A percentile compares a stretch with the other conserved stretches of the same genome.
phyloP scores from a whole-genome alignment of 2,888 invertebrate genomes.

The Sympetrum striolatum region DNA sequence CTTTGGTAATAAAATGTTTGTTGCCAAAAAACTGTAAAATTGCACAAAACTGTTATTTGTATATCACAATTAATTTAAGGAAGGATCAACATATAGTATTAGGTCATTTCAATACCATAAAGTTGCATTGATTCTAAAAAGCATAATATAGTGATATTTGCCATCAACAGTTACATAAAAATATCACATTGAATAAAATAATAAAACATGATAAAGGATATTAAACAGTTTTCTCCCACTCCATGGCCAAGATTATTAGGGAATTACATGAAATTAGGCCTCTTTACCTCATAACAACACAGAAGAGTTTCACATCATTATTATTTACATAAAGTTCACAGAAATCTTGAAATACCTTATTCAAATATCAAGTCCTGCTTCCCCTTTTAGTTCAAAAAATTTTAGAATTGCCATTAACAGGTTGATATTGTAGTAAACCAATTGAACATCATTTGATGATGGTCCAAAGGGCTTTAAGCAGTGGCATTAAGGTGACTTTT shows the following conservation, averaged over 20 bases:
- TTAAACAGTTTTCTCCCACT: background rate
- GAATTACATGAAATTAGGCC: slow-evolving; percentile 9
- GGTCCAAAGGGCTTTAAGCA: background rate
- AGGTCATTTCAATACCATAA: background rate
- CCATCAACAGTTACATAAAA: slow-evolving; percentile 13
- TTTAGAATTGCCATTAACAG: background rate
- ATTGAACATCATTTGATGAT: background rate
- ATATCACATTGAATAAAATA: slow-evolving; percentile 9
- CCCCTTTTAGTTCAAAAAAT: background rate
- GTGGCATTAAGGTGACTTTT: slow-evolving; percentile 12
- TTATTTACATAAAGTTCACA: slow-evolving; percentile 1
- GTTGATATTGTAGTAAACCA: background rate
- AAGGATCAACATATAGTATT: slow-evolving; percentile 24
- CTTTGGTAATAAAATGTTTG: slow-evolving; percentile 20
- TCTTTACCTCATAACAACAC: background rate
- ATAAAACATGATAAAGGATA: background rate
- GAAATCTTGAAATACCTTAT: background rate
- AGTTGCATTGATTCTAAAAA: slow-evolving; percentile 22
- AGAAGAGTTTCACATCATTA: background rate
- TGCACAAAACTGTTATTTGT: slow-evolving; percentile 26
- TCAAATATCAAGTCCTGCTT: background rate
- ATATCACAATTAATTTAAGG: slow-evolving; percentile 38
- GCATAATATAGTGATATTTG: slow-evolving; percentile 11
- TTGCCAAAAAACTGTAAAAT: slow-evolving; percentile 39
- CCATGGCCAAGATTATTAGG: background rate